Percentiles rank a stretch among this genome's conserved stretches.
Evolutionary conservation across 2,888 invertebrate genomes (phyloP).

Genomic region (Cephus nigrinus): DNA sequence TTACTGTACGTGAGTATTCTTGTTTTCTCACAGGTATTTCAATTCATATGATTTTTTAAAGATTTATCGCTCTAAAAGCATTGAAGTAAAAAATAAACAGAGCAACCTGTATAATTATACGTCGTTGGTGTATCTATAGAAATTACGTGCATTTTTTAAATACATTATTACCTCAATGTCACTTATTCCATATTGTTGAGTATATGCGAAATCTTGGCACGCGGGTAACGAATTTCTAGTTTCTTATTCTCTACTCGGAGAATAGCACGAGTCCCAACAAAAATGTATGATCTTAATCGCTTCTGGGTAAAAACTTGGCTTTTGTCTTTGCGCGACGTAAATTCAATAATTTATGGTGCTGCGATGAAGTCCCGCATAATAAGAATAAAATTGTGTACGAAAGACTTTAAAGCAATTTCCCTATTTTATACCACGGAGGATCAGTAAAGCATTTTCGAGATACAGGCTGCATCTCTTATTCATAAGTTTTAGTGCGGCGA

Average conservation of each 20-base stretch:
- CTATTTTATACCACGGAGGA: neutral
- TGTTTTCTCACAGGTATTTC: too few relatives aligned
- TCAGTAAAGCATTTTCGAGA: neutral
- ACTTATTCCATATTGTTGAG: too few relatives aligned
- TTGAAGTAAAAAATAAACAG: too few relatives aligned
- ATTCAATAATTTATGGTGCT: neutral
- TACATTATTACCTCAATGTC: too few relatives aligned
- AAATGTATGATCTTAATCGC: neutral
- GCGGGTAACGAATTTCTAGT: neutral
- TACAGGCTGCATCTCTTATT: slow-evolving; percentile 2
- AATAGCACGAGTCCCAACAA: neutral
- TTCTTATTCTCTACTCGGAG: neutral
- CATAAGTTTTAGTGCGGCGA: neutral
- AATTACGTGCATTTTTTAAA: too few relatives aligned
- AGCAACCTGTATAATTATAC: too few relatives aligned
- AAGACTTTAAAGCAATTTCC: neutral
- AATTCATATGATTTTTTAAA: too few relatives aligned
- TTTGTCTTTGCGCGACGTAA: neutral
- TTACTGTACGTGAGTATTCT: too few relatives aligned
- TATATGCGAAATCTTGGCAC: too few relatives aligned
- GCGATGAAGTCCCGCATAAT: neutral
- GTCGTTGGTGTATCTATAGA: too few relatives aligned
- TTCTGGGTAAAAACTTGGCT: neutral
- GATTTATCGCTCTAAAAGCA: too few relatives aligned
- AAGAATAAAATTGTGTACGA: neutral